These are phyloP conservation scores for Drosophila meridiana DNA, from an alignment of 2,888 invertebrate species.

Conservation along the genomic window DNA sequence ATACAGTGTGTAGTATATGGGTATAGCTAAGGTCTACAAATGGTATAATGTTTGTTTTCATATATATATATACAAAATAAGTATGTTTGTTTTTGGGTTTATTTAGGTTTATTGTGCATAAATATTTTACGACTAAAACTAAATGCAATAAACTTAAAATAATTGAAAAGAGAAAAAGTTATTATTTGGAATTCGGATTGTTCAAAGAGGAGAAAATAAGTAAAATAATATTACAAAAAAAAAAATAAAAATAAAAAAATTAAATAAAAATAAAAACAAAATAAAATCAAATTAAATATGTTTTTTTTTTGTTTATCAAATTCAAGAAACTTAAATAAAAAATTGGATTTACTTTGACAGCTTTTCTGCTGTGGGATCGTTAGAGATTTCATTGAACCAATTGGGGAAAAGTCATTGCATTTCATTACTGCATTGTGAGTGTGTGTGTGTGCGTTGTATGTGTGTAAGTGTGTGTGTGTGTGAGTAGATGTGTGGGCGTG, in stretches of 20 bases:
- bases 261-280: neutral
- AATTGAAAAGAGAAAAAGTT: slow-evolving; percentile 42
- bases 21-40: slow-evolving; percentile 22
- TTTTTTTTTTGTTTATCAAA: neutral
- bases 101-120: slow-evolving; percentile 76
- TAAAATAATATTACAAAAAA: neutral
- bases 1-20: slow-evolving; percentile 12
- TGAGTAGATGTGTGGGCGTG: slow-evolving; percentile 16
- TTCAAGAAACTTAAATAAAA: slow-evolving; percentile 19
- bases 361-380: slow-evolving; percentile 16
- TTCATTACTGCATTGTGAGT: slow-evolving; percentile 51
- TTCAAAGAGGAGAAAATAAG: slow-evolving; percentile 32
- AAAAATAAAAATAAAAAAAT: neutral
- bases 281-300: slow-evolving; percentile 4
- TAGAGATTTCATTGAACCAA: slow-evolving; percentile 59
- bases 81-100: slow-evolving; percentile 59
- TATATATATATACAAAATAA: slow-evolving; percentile 43
- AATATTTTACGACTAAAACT: slow-evolving; percentile 77
- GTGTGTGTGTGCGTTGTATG: slow-evolving; percentile 23
- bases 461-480: slow-evolving; percentile 11
- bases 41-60: slow-evolving; percentile 12
- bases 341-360: slow-evolving; percentile 9
- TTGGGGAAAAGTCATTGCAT: slow-evolving; percentile 50
- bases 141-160: slow-evolving; percentile 68
- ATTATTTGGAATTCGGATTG: slow-evolving; percentile 45